Evolutionary conservation across 2,888 invertebrate genomes (phyloP).

Genomic region (Stomorhina lunata): DNA sequence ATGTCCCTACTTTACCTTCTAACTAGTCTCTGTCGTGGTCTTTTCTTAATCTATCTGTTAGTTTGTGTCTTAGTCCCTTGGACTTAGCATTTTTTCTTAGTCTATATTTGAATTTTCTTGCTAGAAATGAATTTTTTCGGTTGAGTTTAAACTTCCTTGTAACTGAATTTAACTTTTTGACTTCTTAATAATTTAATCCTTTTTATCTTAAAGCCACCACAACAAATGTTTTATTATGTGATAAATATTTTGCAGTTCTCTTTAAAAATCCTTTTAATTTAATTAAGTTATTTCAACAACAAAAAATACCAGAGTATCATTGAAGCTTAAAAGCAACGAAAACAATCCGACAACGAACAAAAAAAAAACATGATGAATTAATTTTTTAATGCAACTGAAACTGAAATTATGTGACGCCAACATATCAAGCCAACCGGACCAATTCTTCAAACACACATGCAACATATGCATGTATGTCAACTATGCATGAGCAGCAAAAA

Average conservation of each 20-base stretch:
- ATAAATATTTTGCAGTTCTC: background rate
- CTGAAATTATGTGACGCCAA: conserved; percentile 62
- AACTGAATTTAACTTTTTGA: no score
- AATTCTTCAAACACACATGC: conserved; percentile 46
- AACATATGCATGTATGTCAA: conserved; percentile 57
- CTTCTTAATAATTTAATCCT: background rate
- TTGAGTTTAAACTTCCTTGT: no score
- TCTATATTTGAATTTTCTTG: no score
- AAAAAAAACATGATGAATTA: conserved; percentile 60
- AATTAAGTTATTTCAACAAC: conserved; percentile 15
- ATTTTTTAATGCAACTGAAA: conserved; percentile 61
- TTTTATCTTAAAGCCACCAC: background rate
- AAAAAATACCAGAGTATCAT: conserved; percentile 9
- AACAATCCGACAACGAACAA: background rate
- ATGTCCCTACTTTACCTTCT: no score
- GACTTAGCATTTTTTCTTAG: no score
- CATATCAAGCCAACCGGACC: conserved; percentile 61
- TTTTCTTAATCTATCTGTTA: no score
- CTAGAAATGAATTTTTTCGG: no score
- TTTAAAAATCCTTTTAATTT: conserved; percentile 33
- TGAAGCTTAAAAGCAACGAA: conserved; percentile 42
- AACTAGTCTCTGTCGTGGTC: no score
- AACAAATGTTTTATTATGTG: background rate
- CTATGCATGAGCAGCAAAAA: conserved; percentile 41
- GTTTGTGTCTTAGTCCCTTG: no score